Base-by-base conservation (phyloP, 2,113 vertebrate species). In the Calidris pugnax region DNA sequence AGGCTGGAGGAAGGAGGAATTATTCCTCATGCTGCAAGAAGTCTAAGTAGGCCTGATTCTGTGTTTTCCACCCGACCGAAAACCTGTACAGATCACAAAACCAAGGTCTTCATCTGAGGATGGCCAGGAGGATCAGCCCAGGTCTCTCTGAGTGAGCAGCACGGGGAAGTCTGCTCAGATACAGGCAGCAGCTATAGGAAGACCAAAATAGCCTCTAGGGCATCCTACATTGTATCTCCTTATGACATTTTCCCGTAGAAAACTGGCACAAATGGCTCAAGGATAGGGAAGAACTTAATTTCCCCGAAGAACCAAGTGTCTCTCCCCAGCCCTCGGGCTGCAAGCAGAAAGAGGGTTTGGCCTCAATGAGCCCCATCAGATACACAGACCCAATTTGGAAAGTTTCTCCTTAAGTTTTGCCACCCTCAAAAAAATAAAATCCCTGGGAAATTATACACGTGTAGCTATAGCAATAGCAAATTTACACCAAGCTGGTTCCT, bases 301-400 rank as follows among this genome's bases (percentile, higher is more conserved):
- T 86, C 53, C 75, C 55, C n/a, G 10, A 73, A 79, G 17, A 64
- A 71, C 28, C 32, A 69, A 51, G 12, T 0, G 1, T 27, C 10
- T 39, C 35, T 73, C 7, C 55, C 63, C 50, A 90, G 35, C 9
- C 33, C 32, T 62, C 59, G 79, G 32, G 23, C 27, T 23, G 10
- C 7, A 50, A 80, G 47, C 20, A 74, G 51, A 59, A 84, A 69
- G 4, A 19, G 1, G 4, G 7, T 45, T 79, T 71, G 28, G 43
- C 43, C 30, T 85, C 80, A 45, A 27, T 2, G 2, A 71, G 69
- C 50, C 63, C 16, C 15, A 14, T 37, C 55, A 74, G 48, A 71
- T 19, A 37, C 24, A 21, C 0, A 14, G 37, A 13, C 17, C 72
- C 0, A 0, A 9, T 80, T 73, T 21, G 14, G 19, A 62, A 79